Base-by-base conservation (phyloP, 2,888 invertebrate species). In the Trachelus stipa region DNA sequence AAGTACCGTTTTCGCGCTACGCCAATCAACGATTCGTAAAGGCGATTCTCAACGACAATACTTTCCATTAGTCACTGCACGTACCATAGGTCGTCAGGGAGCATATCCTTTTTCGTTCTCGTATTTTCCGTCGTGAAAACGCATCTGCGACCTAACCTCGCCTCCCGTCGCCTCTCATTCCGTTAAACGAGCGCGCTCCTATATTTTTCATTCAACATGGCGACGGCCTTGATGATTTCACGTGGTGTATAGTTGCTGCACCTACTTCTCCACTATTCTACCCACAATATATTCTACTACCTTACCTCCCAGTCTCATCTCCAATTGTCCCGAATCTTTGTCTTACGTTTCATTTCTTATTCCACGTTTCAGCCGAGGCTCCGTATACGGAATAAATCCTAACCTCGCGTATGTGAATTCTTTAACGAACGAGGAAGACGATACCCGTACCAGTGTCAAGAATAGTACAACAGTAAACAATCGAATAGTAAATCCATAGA, bases 191-290 rank as follows among this genome's bases (percentile, higher is more conserved):
- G 80, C 85, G 82, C 84, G 85, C 82, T 83, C 79, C 80, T 76
- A 79, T 81, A 79, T 85, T 85, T 85, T 83, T 82, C 81, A 85
- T 83, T 82, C 81, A 86, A 88, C 87, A 88, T 87, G 87, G 87
- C 87, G 84, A 84, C 88, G 90, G 89, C 90, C 90, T 90, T 90
- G 90, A 78, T 34, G 86, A 86, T 89, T 88, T 88, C 90, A 89
- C 89, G 88, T 89, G 89, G 85, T 84, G 77, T 23, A 56, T 56
- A 56, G 78, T 80, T 81, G 84, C 83, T 86, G 84, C 87, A 86
- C 87, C 87, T 86, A 87, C 83, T 81, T 56, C 56, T 56, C 56
- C 23, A 1, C 4, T 56, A 6, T 56, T 56, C 23, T 56, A 56
- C 0, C 56, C 23, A 23, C 56, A 56, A 56, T 56, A 9, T 56